Conservation (phyloP, 1,140 invertebrate species). For the Psilanteris sp. region DNA sequence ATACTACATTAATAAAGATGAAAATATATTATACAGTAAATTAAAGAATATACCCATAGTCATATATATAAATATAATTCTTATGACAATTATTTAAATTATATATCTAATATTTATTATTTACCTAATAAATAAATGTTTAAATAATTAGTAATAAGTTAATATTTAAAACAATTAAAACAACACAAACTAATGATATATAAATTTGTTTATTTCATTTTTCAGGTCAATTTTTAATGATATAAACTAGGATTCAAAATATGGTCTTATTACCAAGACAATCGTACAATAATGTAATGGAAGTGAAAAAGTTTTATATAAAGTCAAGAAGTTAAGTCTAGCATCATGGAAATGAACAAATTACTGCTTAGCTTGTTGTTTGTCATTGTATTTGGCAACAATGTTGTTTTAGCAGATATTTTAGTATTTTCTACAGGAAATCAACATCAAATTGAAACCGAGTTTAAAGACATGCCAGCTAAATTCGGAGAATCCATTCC, state of each 20-base stretch:
- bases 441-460: constrained; percentile 82
- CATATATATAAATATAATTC: too few relatives aligned
- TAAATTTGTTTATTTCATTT: too few relatives aligned
- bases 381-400: constrained; percentile 35
- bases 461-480: constrained; percentile 85
- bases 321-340: constrained; percentile 1
- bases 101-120: too few relatives aligned
- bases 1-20: too few relatives aligned
- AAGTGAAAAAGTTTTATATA: constrained; percentile 10
- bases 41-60: too few relatives aligned
- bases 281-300: constrained; percentile 3
- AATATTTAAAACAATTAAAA: too few relatives aligned
- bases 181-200: too few relatives aligned
- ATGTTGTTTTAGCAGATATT: constrained; percentile 76
- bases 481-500: constrained; percentile 84
- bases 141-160: too few relatives aligned
- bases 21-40: too few relatives aligned
- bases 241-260: constrained; percentile 10
- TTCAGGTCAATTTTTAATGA: too few relatives aligned
- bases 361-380: constrained; percentile 27
- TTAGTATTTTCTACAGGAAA: constrained; percentile 75
- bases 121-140: too few relatives aligned
- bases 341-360: constrained; percentile 28
- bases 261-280: constrained; percentile 8
- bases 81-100: too few relatives aligned